Conservation (phyloP, 1,140 invertebrate genomes). For the Pogonomyrmex barbatus region DNA sequence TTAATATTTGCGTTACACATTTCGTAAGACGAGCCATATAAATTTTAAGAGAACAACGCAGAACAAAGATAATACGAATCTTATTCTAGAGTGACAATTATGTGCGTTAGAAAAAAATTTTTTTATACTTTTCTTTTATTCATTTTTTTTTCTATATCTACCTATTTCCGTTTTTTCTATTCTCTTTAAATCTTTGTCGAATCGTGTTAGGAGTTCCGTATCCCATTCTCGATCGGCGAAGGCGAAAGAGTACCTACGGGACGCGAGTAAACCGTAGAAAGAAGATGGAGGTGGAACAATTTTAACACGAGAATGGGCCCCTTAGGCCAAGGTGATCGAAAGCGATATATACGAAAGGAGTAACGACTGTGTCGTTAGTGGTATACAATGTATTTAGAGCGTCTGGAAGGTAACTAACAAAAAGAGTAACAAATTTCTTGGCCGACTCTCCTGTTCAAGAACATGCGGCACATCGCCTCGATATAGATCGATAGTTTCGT, state of each 20-base stretch:
- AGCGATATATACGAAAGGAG: constrained; percentile 63
- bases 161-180: background rate
- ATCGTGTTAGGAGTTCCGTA: constrained; percentile 23
- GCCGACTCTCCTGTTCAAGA: constrained; percentile 10
- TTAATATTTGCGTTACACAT: background rate
- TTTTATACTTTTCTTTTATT: background rate
- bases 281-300: constrained; percentile 28
- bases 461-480: background rate
- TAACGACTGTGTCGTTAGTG: constrained; percentile 72
- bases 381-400: constrained; percentile 65
- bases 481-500: background rate
- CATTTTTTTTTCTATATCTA: background rate
- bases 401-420: constrained; percentile 55
- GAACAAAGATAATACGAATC: background rate
- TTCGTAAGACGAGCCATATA: background rate
- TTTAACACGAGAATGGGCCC: constrained; percentile 63
- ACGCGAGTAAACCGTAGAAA: constrained; percentile 29
- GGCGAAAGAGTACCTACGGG: constrained; percentile 10
- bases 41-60: background rate
- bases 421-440: constrained; percentile 53
- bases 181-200: constrained; percentile 10
- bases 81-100: background rate
- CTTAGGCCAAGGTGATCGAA: constrained; percentile 68
- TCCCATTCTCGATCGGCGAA: constrained; percentile 42
- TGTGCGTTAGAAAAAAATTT: background rate